A percentile compares a stretch with the other conserved stretches of the same genome.
These are phyloP conservation scores for Heliopora coerulea DNA, from an alignment of 92 coral and sea anemone genomes.

Conservation along the genomic window DNA sequence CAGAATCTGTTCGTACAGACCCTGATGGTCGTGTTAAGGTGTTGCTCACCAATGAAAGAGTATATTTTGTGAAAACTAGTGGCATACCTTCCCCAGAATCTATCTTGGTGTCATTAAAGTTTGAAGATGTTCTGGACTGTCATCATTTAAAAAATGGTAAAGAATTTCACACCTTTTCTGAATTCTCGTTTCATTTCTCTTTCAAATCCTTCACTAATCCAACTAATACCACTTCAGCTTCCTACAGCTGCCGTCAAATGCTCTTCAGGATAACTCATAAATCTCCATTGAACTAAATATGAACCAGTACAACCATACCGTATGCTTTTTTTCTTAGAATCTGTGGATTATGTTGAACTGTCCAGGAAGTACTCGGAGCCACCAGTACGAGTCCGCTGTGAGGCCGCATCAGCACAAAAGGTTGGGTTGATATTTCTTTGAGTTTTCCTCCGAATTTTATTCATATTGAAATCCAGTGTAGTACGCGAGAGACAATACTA, in stretches of 20 bases:
- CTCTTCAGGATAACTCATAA: too few relatives aligned
- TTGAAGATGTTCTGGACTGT: constrained; percentile 86
- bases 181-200: not conserved
- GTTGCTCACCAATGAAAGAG: constrained; percentile 89
- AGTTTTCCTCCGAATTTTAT: too few relatives aligned
- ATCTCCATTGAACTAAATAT: too few relatives aligned
- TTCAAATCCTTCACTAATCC: too few relatives aligned
- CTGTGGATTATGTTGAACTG: constrained; percentile 85
- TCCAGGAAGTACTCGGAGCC: constrained; percentile 92
- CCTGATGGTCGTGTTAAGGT: constrained; percentile 86
- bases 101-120: constrained; percentile 79
- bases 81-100: constrained; percentile 98
- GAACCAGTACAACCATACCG: too few relatives aligned
- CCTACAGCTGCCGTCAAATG: too few relatives aligned
- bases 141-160: constrained; percentile 84
- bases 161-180: not conserved
- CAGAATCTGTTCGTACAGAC: constrained; percentile 95
- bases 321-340: constrained; percentile 54
- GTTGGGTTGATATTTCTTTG: constrained; percentile 46
- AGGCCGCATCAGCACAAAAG: constrained; percentile 73
- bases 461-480: too few relatives aligned
- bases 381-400: constrained; percentile 93
- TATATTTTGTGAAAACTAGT: constrained; percentile 91
- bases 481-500: too few relatives aligned
- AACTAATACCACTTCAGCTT: too few relatives aligned